Conservation (phyloP, 2,113 vertebrate genomes). For the Oxyura jamaicensis region DNA sequence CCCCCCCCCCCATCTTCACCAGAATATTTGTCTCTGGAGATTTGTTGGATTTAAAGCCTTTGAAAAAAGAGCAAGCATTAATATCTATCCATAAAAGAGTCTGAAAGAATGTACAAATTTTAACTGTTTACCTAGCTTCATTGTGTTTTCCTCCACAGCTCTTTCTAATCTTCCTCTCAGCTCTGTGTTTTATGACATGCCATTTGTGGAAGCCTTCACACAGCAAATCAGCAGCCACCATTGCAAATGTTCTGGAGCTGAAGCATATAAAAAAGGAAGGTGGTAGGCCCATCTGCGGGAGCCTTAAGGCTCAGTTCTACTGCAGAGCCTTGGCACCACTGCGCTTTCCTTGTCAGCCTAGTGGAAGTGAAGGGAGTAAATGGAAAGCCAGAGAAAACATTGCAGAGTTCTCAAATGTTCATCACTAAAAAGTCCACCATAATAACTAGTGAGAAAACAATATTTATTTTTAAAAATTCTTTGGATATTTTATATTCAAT, state of each 20-base stretch:
- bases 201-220: not conserved
- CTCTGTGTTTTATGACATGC: not conserved
- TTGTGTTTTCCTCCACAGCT: not conserved
- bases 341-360: not conserved
- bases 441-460: not conserved
- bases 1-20: not conserved
- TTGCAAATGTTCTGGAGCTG: not conserved
- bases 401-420: not conserved
- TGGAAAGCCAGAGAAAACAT: not conserved
- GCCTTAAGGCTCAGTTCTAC: not conserved
- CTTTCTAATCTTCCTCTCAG: not conserved
- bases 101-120: not conserved
- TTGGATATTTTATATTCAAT: not conserved
- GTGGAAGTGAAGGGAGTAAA: not conserved
- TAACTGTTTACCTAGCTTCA: not conserved
- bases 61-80: not conserved
- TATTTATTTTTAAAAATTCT: not conserved
- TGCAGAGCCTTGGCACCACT: not conserved
- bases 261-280: not conserved
- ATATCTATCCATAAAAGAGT: not conserved
- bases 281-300: not conserved
- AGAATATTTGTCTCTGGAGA: not conserved
- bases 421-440: rapidly evolving
- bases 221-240: not conserved
- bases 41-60: not conserved